phyloP scores from a whole-genome alignment of 1,140 invertebrate species.

The Trichonephila clavata region DNA sequence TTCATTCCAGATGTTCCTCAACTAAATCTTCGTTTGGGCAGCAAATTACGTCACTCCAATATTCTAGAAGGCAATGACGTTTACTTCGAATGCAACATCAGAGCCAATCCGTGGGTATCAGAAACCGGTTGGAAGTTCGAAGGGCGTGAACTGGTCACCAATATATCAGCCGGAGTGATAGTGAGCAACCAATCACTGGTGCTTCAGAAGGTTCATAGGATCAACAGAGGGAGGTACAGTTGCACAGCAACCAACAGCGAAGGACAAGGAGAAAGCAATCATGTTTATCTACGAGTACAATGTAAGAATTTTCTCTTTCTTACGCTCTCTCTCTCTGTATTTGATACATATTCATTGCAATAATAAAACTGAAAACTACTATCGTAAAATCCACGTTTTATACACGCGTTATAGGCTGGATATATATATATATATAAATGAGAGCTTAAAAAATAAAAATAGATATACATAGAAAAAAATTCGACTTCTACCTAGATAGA shows the following conservation, averaged over 20 bases:
- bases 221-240: conserved; percentile 84
- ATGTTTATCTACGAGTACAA: conserved; percentile 78
- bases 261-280: conserved; percentile 81
- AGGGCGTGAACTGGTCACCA: conserved; percentile 82
- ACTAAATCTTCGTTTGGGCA: conserved; percentile 74
- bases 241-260: conserved; percentile 87
- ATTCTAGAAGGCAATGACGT: conserved; percentile 88
- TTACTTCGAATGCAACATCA: conserved; percentile 93
- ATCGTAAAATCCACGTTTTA: no score
- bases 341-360: not conserved
- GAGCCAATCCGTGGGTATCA: conserved; percentile 91
- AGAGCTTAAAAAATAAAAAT: no score
- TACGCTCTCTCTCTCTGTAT: not conserved
- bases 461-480: no score
- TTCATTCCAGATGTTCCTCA: not conserved
- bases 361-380: no score
- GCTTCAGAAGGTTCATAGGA: conserved; percentile 85
- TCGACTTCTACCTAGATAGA: no score
- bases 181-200: conserved; percentile 91
- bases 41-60: conserved; percentile 76
- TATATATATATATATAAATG: no score
- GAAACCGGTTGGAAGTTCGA: conserved; percentile 91
- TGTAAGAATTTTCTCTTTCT: conserved; percentile 66
- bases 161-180: conserved; percentile 88
- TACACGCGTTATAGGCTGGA: no score